These are phyloP conservation scores for Leptinotarsa juncta DNA, from an alignment of 2,888 invertebrate species.

Conservation along the genomic window DNA sequence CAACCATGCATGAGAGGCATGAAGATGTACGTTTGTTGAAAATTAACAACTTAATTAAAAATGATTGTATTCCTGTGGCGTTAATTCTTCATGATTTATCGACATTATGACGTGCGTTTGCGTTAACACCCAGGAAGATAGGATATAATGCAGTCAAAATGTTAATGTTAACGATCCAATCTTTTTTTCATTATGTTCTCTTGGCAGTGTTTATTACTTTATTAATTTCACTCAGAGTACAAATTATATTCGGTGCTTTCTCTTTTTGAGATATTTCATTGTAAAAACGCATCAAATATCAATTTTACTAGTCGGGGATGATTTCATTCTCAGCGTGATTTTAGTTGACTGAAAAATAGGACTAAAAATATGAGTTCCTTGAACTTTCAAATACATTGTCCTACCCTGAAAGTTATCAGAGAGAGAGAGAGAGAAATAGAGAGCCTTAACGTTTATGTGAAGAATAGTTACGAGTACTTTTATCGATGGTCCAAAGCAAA, in stretches of 20 bases:
- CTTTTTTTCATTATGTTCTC: background rate
- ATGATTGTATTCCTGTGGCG: conserved; percentile 15
- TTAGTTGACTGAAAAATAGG: background rate
- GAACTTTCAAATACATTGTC: background rate
- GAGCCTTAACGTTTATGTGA: no score
- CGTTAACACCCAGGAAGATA: conserved; percentile 14
- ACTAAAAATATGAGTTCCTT: background rate
- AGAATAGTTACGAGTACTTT: no score
- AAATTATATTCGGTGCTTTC: background rate
- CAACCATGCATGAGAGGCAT: conserved; percentile 9
- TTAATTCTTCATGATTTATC: conserved; percentile 14
- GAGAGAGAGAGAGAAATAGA: background rate
- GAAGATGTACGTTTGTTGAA: conserved; percentile 18
- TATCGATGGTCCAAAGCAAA: no score
- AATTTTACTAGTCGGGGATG: background rate
- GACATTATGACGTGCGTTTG: conserved; percentile 13
- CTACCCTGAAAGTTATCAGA: background rate
- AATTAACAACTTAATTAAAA: conserved; percentile 20
- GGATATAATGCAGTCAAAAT: conserved; percentile 13
- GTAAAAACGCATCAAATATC: background rate
- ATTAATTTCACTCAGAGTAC: background rate
- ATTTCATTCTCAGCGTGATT: background rate
- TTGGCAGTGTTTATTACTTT: background rate
- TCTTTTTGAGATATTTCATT: background rate
- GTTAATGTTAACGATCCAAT: background rate